Percentiles rank a stretch among this genome's conserved stretches.
Conservation (phyloP, 1,140 invertebrate species). For the Procambarus clarkii region DNA sequence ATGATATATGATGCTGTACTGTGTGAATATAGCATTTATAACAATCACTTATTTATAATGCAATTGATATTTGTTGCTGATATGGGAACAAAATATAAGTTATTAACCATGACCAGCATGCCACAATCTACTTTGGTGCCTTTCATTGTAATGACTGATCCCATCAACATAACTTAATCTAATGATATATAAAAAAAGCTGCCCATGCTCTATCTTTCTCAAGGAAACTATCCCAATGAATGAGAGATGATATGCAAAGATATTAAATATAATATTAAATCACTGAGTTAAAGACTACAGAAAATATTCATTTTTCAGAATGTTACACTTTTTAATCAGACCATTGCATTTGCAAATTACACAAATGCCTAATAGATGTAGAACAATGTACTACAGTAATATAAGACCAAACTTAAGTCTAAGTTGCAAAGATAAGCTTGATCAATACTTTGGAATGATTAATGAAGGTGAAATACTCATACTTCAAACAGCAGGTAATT, state of each 20-base stretch:
- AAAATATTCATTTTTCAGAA: conserved; percentile 14
- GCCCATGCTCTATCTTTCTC: conserved; percentile 27
- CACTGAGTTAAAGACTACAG: conserved; percentile 5
- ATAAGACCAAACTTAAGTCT: background rate
- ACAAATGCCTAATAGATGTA: background rate
- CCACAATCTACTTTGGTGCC: conserved; percentile 52
- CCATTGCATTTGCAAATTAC: background rate
- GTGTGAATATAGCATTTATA: conserved; percentile 8
- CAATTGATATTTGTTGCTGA: background rate
- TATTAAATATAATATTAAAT: conserved; percentile 1
- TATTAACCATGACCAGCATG: conserved; percentile 23
- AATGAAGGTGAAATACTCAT: background rate
- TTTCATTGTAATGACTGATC: conserved; percentile 14
- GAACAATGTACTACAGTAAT: background rate
- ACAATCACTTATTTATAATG: background rate
- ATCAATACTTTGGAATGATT: conserved; percentile 7
- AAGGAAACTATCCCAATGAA: conserved; percentile 12
- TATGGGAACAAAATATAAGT: background rate
- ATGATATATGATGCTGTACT: background rate
- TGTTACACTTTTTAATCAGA: background rate
- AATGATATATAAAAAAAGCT: conserved; percentile 53
- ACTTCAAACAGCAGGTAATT: background rate
- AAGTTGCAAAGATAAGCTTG: background rate
- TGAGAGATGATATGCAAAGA: conserved; percentile 38
- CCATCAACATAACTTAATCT: conserved; percentile 30